phyloP scores from a whole-genome alignment of 1,140 invertebrate genomes.

The Drosophila repleta region DNA sequence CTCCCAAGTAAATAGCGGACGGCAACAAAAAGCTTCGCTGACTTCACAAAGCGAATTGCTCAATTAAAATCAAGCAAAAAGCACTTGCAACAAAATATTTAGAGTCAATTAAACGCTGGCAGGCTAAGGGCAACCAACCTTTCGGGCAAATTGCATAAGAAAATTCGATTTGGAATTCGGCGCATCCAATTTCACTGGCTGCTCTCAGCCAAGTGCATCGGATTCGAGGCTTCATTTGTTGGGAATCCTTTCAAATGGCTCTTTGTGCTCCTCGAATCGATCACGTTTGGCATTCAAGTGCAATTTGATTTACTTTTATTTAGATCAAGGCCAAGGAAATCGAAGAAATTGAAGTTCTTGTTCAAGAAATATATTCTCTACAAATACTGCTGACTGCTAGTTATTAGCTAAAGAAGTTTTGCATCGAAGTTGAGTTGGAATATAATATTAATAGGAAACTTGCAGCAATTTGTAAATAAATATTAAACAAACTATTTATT shows the following conservation, averaged over 20 bases:
- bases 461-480: too few relatives aligned
- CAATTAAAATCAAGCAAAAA: constrained; percentile 68
- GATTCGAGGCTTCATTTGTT: not conserved
- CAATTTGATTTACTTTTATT: constrained; percentile 1
- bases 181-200: constrained; percentile 12
- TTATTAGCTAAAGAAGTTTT: too few relatives aligned
- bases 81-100: constrained; percentile 67
- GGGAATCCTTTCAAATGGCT: not conserved
- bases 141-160: not conserved
- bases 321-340: not conserved
- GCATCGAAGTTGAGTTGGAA: too few relatives aligned
- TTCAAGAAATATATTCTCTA: not conserved
- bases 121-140: not conserved
- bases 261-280: constrained; percentile 8
- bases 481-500: too few relatives aligned
- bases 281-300: constrained; percentile 18
- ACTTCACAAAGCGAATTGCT: constrained; percentile 54
- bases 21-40: constrained; percentile 53
- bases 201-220: not conserved
- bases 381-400: not conserved
- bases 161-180: constrained; percentile 8
- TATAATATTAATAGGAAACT: too few relatives aligned
- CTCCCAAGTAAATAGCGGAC: constrained; percentile 23
- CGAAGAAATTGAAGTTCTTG: not conserved
- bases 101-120: constrained; percentile 68